Evolutionary conservation across 2,797 vertebrate species (phyloP).

Genomic region (Anolis apletophallus): DNA sequence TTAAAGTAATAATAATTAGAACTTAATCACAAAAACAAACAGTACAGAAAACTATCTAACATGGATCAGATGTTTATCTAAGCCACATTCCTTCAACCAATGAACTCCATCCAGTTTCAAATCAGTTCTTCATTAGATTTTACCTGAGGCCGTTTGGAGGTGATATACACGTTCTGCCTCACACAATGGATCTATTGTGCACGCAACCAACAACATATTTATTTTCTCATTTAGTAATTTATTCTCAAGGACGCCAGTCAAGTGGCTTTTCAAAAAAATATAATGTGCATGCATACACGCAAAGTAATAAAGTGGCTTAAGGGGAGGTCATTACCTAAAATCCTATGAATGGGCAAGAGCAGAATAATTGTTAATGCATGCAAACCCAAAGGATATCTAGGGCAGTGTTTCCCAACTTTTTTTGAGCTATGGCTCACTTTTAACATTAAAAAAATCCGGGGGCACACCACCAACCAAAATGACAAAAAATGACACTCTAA

Average conservation of each 20-base stretch:
- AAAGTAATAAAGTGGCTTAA: constrained; percentile 63
- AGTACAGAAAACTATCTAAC: constrained; percentile 72
- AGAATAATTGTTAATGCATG: constrained; percentile 46
- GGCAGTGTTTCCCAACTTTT: too few relatives aligned
- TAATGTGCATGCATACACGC: not conserved
- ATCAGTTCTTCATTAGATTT: constrained; percentile 80
- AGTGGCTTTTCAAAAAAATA: constrained; percentile 37
- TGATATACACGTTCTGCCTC: constrained; percentile 71
- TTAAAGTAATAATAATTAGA: constrained; percentile 65
- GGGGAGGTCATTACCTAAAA: constrained; percentile 62
- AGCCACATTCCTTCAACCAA: constrained; percentile 75
- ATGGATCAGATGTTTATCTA: constrained; percentile 82
- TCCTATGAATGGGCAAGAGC: constrained; percentile 33
- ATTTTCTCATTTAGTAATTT: constrained; percentile 74
- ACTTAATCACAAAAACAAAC: constrained; percentile 74
- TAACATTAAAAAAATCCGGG: too few relatives aligned
- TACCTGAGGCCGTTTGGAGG: constrained; percentile 80
- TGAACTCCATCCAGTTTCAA: constrained; percentile 76
- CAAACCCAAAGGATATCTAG: constrained; percentile 24
- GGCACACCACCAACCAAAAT: too few relatives aligned
- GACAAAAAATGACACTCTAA: too few relatives aligned
- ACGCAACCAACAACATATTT: constrained; percentile 74
- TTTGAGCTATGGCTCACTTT: too few relatives aligned
- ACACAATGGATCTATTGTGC: constrained; percentile 79
- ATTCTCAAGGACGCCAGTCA: constrained; percentile 70